A percentile compares a stretch with the other conserved stretches of the same genome.
phyloP scores from a whole-genome alignment of 2,888 invertebrate genomes.

The Oligia latruncula region DNA sequence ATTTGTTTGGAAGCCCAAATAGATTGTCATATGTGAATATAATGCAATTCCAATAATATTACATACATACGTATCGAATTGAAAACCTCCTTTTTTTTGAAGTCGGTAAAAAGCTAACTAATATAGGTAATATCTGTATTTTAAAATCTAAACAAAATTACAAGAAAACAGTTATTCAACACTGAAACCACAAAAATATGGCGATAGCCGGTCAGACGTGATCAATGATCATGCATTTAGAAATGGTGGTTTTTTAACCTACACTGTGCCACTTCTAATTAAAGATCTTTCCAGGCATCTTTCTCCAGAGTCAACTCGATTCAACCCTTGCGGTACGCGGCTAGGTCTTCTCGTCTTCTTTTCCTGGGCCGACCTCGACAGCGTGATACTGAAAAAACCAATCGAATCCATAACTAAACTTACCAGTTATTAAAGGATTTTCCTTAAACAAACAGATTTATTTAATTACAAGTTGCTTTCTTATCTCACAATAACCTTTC shows the following conservation, averaged over 20 bases:
- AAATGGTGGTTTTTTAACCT: background rate
- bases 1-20: too few species aligned
- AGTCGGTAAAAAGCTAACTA: too few species aligned
- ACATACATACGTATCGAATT: too few species aligned
- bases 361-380: background rate
- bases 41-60: too few species aligned
- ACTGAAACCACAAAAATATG: background rate
- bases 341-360: background rate
- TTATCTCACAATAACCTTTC: conserved; percentile 77
- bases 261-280: background rate
- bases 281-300: background rate
- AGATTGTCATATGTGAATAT: too few species aligned
- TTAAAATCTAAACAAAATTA: too few species aligned
- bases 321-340: background rate
- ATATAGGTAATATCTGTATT: too few species aligned
- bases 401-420: conserved; percentile 11
- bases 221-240: background rate
- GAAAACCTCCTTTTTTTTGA: too few species aligned
- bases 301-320: background rate
- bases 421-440: conserved; percentile 24
- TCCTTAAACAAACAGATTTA: conserved; percentile 53
- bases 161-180: background rate
- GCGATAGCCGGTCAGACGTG: background rate
- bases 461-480: conserved; percentile 71
- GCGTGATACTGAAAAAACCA: background rate